Conservation (phyloP, 2,888 invertebrate genomes). For the Phyto melanocephala region DNA sequence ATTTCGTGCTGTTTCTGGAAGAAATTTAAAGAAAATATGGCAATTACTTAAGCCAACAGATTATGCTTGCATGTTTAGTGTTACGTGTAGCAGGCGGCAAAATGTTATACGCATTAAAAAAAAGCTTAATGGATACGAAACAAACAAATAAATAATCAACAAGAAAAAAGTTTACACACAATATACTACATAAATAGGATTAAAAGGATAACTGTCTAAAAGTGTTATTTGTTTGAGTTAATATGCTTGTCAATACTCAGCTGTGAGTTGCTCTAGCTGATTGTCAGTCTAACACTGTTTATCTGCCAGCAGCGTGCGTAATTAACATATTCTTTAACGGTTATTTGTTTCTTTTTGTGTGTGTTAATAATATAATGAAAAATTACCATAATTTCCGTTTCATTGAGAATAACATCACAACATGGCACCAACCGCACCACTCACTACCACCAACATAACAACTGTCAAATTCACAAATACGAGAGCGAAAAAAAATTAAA, state of each 20-base stretch:
- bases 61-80: slow-evolving; percentile 52
- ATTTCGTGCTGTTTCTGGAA: neutral
- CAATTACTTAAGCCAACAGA: slow-evolving; percentile 40
- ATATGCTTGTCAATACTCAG: neutral
- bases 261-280: slow-evolving; percentile 26
- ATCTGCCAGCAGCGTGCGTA: slow-evolving; percentile 59
- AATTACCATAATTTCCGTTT: slow-evolving; percentile 68
- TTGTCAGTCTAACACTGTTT: slow-evolving; percentile 55
- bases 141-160: neutral
- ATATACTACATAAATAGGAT: slow-evolving; percentile 42
- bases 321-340: slow-evolving; percentile 61
- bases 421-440: slow-evolving; percentile 62
- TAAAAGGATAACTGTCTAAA: slow-evolving; percentile 39
- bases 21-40: neutral
- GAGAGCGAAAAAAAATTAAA: neutral
- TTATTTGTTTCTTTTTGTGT: slow-evolving; percentile 32
- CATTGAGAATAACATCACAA: slow-evolving; percentile 64
- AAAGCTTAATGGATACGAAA: neutral
- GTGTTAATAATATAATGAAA: slow-evolving; percentile 58
- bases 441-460: slow-evolving; percentile 36
- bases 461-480: slow-evolving; percentile 65
- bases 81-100: slow-evolving; percentile 45
- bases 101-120: slow-evolving; percentile 40
- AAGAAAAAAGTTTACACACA: slow-evolving; percentile 51
- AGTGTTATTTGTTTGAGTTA: slow-evolving; percentile 1